Base-by-base conservation (phyloP, 2,113 vertebrate genomes). In the Cricetomys ansorgei region DNA sequence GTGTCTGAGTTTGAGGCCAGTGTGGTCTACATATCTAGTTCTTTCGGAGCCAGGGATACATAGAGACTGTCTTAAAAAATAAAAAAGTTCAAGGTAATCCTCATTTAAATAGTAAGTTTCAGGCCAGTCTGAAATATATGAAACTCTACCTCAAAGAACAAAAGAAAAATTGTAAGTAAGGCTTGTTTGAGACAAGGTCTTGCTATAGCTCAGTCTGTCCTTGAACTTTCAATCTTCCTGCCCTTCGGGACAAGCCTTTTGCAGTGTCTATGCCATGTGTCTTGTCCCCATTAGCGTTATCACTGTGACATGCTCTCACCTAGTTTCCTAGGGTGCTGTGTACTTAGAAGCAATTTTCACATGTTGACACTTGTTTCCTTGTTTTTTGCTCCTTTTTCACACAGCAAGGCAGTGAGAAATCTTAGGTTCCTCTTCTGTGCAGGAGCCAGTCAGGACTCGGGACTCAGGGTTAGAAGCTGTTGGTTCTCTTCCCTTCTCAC, bases 301-400 rank as follows among this genome's bases (percentile, higher is more conserved):
- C 64, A 15, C 50, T 72, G 7, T n/a, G 19, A 43, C 88, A 73
- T 9, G 50, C 23, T 25, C 3, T 16, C 43, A 76, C 0, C 86
- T 62, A 12, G 29, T 92, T 92, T 89, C 40, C 45, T 67, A 31
- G 9, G n/a, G 27, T 64, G 62, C 55, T 34, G 7, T 7, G 4
- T 59, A 37, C 55, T 72, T 57, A 45, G 65, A 75, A 45, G 34
- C 40, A 2, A 40, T 77, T 93, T 62, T 67, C 65, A 65, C 43
- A 17, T 43, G n/a, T 55, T 65, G 45, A 70, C 31, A 65, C 75
- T 67, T 59, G 43, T 45, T 23, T 92, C 37, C 62, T 88, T 65
- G 45, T 31, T 80, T 87, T 88, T 31, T 64, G 50, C 7, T 95
- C 64, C 53, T 73, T 92, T 93, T 95, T 81, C 62, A 67, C 2